Evolutionary conservation across 2,888 invertebrate species (phyloP), one percentile per base, ranked within the genome.

Genomic region (Schrankia costaestrigalis): DNA sequence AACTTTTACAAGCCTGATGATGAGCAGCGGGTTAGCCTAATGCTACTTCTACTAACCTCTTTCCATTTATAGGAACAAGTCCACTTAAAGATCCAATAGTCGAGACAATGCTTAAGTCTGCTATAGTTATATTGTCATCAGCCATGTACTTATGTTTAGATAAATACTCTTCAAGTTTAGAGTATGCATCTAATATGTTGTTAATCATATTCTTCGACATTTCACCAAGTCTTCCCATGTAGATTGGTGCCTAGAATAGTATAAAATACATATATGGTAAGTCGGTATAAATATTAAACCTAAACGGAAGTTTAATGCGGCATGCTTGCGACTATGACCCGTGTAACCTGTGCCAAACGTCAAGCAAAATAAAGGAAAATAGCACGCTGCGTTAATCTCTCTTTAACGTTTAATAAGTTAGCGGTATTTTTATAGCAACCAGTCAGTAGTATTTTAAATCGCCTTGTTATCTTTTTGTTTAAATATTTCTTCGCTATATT

Each of bases 161-260:
- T 17, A 86, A 58, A 49, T 84, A 84, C 0, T 59, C 64, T 46
- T 86, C 83, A 1, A 84, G 61, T 31, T 69, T 77, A 8, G 57
- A 57, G 38, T 84, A 85, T 0, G 72, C 79, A 9, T 69, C 64
- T 2, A 61, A 62, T 21, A 77, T 71, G 12, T 71, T 71, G 11
- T 38, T 38, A n/a, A 66, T 68, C 69, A 63, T 77, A 44, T 28
- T 62, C 47, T 52, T 77, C 22, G 54, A 61, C 42, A 83, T 37
- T 48, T 77, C 80, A 3, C 71, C 55, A 18, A 85, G 46, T 46
- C 49, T 67, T 0, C 83, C 81, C 3, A 37, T 40, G 50, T 83
- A 86, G 1, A 78, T 78, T 24, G 71, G 76, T n/a, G 63, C 72
- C 85, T 86, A 44, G 2, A 63, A 60, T 21, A 2, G 23, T 15